Conservation (phyloP, 2,888 invertebrate species). For the Drosophila phalerata region DNA sequence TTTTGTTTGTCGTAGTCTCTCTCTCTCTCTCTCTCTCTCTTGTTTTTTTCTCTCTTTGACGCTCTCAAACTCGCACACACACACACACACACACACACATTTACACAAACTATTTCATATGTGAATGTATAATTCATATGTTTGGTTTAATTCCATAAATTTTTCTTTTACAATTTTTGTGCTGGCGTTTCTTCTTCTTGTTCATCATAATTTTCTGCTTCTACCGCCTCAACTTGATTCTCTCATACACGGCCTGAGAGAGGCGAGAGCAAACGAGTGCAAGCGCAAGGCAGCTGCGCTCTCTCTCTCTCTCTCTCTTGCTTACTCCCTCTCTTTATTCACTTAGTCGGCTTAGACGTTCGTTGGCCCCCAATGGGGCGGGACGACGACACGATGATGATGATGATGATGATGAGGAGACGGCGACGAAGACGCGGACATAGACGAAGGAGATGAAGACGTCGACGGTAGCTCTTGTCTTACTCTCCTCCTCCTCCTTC, state of each 20-base stretch:
- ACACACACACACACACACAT: too few species aligned
- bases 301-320: conserved; percentile 9
- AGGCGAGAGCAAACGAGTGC: not conserved
- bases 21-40: conserved; percentile 8
- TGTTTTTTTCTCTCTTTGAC: not conserved
- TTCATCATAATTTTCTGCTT: not conserved
- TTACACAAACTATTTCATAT: conserved; percentile 31
- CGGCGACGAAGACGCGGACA: conserved; percentile 6
- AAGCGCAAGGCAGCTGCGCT: not conserved
- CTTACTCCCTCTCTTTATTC: conserved; percentile 36
- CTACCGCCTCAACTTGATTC: conserved; percentile 16
- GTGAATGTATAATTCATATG: conserved; percentile 71
- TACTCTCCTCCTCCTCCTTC: conserved; percentile 15
- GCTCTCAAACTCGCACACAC: conserved; percentile 13
- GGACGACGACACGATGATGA: conserved; percentile 31
- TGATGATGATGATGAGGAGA: conserved; percentile 2
- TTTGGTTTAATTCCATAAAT: conserved; percentile 77
- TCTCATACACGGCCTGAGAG: conserved; percentile 28
- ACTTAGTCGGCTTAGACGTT: conserved; percentile 74
- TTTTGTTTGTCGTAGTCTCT: conserved; percentile 48
- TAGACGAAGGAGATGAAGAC: conserved; percentile 17
- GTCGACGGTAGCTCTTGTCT: conserved; percentile 41
- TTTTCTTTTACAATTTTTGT: conserved; percentile 75
- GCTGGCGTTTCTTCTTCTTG: conserved; percentile 30
- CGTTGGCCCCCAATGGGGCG: conserved; percentile 74